phyloP scores from a whole-genome alignment of 2,888 invertebrate genomes.

The Patella pellucida region DNA sequence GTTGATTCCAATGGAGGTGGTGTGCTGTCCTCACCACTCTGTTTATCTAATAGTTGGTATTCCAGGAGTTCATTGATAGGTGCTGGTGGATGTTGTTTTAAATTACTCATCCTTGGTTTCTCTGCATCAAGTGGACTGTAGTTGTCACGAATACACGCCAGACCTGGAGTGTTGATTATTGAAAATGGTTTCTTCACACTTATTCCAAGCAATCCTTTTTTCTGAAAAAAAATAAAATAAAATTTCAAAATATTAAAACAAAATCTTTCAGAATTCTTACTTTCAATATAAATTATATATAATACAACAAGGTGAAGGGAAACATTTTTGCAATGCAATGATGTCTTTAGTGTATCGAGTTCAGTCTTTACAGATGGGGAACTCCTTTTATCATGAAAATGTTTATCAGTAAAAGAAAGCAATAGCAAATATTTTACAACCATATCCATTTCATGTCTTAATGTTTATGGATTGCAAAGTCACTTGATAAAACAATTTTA shows the following conservation, averaged over 20 bases:
- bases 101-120: slow-evolving; percentile 27
- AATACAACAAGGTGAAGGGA: no score
- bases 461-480: no score
- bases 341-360: no score
- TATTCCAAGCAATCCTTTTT: slow-evolving; percentile 48
- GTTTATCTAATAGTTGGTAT: slow-evolving; percentile 5
- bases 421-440: no score
- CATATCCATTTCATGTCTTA: no score
- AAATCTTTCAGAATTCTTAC: no score
- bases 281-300: no score
- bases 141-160: slow-evolving; percentile 52
- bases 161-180: slow-evolving; percentile 56
- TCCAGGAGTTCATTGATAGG: neutral
- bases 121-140: slow-evolving; percentile 50
- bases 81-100: neutral
- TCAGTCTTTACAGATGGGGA: no score
- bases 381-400: no score
- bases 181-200: slow-evolving; percentile 50
- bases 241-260: neutral
- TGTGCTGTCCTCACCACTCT: neutral
- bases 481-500: no score
- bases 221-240: slow-evolving; percentile 41
- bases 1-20: slow-evolving; percentile 12
- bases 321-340: no score
- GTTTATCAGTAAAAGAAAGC: no score